A percentile compares a stretch with the other conserved stretches of the same genome.
Conservation (phyloP, 1,140 invertebrate species). For the Pseudachorutes palmiensis region DNA sequence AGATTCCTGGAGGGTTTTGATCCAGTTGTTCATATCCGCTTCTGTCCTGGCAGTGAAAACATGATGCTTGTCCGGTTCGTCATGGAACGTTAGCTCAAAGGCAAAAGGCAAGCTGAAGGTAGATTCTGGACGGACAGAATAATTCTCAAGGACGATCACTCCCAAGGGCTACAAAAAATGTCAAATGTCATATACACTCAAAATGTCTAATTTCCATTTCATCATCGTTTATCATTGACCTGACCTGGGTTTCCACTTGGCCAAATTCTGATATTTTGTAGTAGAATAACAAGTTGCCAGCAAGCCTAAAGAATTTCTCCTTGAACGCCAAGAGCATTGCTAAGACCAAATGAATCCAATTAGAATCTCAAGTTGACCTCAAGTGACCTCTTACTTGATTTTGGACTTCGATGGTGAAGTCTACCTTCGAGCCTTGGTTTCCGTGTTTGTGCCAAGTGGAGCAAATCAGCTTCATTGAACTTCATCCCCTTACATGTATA, state of each 20-base stretch:
- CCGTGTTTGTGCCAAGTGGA: conserved; percentile 49
- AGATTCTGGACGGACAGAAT: conserved; percentile 54
- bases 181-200: too few species aligned
- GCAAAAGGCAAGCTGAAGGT: conserved; percentile 54
- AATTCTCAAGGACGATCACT: conserved; percentile 60
- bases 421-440: conserved; percentile 54
- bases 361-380: too few species aligned
- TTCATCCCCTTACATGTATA: conserved; percentile 53
- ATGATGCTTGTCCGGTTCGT: conserved; percentile 58
- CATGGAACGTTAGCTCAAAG: conserved; percentile 57
- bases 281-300: conserved; percentile 62
- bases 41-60: conserved; percentile 56
- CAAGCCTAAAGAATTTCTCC: conserved; percentile 63
- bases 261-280: conserved; percentile 61
- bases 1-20: conserved; percentile 50
- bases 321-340: conserved; percentile 47
- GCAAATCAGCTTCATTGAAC: conserved; percentile 56
- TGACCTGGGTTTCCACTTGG: conserved; percentile 50
- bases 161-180: conserved; percentile 49
- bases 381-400: too few species aligned
- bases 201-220: too few species aligned
- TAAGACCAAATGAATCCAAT: too few species aligned
- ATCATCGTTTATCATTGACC: conserved; percentile 17
- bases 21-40: conserved; percentile 54
- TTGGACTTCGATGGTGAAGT: conserved; percentile 53